phyloP scores from a whole-genome alignment of 2,113 vertebrate genomes.

The Forbesichthys papilliferus region DNA sequence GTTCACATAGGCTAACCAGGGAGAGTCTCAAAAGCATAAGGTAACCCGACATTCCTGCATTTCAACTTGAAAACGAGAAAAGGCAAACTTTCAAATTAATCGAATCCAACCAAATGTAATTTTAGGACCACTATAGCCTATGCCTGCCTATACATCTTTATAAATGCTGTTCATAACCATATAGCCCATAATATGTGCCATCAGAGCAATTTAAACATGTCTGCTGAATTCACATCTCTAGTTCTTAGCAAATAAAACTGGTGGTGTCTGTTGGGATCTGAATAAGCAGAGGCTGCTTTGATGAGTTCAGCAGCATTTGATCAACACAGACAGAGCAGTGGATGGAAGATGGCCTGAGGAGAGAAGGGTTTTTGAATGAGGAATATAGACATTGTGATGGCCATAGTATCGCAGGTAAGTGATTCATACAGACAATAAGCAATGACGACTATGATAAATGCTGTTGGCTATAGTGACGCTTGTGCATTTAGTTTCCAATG shows the following conservation, averaged over 20 bases:
- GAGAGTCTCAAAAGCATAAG: too few relatives aligned
- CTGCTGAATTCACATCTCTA: constrained; percentile 56
- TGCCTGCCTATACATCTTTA: constrained; percentile 57
- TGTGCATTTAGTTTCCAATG: too few relatives aligned
- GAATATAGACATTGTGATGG: constrained; percentile 48
- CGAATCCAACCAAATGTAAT: constrained; percentile 32
- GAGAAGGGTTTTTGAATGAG: constrained; percentile 58
- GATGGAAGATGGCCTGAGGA: constrained; percentile 60
- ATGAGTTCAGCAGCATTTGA: constrained; percentile 77
- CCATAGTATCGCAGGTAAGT: constrained; percentile 46
- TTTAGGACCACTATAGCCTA: constrained; percentile 64
- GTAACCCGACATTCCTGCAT: too few relatives aligned
- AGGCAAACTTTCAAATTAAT: background rate
- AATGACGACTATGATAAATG: constrained; percentile 38
- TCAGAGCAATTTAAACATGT: constrained; percentile 67
- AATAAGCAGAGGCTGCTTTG: constrained; percentile 74
- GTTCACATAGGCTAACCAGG: background rate
- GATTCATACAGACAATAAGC: background rate
- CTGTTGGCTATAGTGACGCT: background rate
- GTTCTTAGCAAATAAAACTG: constrained; percentile 67
- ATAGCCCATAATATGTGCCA: constrained; percentile 15
- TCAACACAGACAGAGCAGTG: constrained; percentile 68
- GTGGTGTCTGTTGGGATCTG: constrained; percentile 67
- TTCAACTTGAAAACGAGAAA: constrained; percentile 10
- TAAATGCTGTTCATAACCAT: constrained; percentile 24